Conservation (phyloP, 2,113 vertebrate species). For the Forbesichthys papilliferus region DNA sequence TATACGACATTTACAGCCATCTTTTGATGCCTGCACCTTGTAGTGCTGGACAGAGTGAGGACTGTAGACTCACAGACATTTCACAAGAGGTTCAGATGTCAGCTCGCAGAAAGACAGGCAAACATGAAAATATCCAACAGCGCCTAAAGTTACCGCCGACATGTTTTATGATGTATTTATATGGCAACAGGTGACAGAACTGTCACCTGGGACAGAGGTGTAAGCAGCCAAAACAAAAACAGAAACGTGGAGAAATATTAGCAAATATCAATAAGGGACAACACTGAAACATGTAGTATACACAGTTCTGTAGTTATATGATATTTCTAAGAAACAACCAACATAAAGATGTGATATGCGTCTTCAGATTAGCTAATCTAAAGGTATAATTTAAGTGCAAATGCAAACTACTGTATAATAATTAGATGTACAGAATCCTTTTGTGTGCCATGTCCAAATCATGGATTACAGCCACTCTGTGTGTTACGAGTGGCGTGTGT, state of each 20-base stretch:
- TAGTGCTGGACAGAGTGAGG: conserved; percentile 59
- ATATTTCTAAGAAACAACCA: no score
- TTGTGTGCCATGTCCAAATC: no score
- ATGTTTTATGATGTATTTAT: conserved; percentile 64
- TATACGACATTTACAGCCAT: conserved; percentile 80
- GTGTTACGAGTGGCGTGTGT: conserved; percentile 14
- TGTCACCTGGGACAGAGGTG: conserved; percentile 55
- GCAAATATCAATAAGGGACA: not conserved
- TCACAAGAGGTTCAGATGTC: conserved; percentile 80
- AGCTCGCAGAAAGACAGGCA: conserved; percentile 70
- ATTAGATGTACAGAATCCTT: no score
- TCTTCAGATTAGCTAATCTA: no score
- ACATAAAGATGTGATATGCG: no score
- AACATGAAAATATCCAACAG: conserved; percentile 71
- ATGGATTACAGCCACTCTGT: not conserved
- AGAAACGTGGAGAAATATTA: not conserved
- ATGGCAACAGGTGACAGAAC: conserved; percentile 68
- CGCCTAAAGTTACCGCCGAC: conserved; percentile 68
- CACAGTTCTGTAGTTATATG: no score
- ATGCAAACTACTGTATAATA: no score
- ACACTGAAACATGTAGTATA: no score
- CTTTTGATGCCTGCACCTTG: conserved; percentile 76
- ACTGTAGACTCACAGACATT: conserved; percentile 74
- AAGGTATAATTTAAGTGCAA: no score
- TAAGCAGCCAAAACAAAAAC: conserved; percentile 52